phyloP scores from a whole-genome alignment of 2,113 vertebrate species.

The Trichechus manatus region DNA sequence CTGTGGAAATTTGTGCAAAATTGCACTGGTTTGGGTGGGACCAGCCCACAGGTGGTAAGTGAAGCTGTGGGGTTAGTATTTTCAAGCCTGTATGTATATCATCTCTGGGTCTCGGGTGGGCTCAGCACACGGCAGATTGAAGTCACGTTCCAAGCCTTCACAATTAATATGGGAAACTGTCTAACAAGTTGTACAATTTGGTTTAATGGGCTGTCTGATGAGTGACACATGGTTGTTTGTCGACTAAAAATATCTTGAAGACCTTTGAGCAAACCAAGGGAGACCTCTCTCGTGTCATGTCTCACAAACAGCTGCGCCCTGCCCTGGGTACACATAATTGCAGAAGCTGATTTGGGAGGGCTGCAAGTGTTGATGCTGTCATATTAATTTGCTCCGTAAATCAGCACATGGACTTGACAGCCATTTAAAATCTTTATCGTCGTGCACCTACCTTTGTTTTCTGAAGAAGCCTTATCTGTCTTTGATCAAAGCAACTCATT shows the following conservation, averaged over 20 bases:
- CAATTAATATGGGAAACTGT: conserved; percentile 73
- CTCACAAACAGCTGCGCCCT: conserved; percentile 75
- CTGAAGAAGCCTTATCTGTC: conserved; percentile 33
- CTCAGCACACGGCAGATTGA: neutral
- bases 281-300: conserved; percentile 74
- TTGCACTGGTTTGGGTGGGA: neutral
- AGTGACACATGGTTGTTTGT: conserved; percentile 82
- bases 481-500: conserved; percentile 43
- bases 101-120: neutral
- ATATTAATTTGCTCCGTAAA: conserved; percentile 79
- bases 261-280: conserved; percentile 79
- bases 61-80: neutral
- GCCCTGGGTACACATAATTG: conserved; percentile 70
- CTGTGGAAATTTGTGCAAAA: conserved; percentile 5
- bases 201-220: conserved; percentile 73
- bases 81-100: neutral
- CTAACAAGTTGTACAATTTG: conserved; percentile 78
- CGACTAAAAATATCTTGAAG: conserved; percentile 81
- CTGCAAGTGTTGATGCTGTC: conserved; percentile 66
- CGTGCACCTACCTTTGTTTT: conserved; percentile 57
- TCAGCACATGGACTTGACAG: conserved; percentile 77
- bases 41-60: neutral
- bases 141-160: conserved; percentile 26
- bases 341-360: conserved; percentile 57
- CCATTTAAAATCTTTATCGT: conserved; percentile 73